Evolutionary conservation across 2,888 invertebrate species (phyloP).

Genomic region (Metacarcinus magister): DNA sequence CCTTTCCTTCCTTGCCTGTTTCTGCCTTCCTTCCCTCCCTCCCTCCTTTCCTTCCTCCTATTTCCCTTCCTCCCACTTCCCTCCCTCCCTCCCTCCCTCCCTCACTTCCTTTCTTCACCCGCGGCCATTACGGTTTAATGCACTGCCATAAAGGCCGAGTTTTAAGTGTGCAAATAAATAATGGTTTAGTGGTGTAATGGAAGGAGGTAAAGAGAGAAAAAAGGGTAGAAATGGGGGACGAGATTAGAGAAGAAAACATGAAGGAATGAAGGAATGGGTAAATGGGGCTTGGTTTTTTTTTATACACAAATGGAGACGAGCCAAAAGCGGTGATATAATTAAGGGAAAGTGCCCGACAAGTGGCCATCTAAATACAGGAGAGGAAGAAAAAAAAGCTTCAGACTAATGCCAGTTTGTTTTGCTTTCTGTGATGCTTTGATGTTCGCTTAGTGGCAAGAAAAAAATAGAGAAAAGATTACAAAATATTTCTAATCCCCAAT

Average conservation of each 20-base stretch:
- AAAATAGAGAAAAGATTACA: too few species aligned
- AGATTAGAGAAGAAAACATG: background rate
- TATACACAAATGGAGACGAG: conserved; percentile 12
- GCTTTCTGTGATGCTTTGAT: too few species aligned
- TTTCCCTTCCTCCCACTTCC: background rate
- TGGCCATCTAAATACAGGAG: background rate
- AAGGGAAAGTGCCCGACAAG: background rate
- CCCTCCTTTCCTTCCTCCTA: too few species aligned
- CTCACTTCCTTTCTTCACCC: background rate
- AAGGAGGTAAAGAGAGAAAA: background rate
- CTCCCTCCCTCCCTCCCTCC: background rate
- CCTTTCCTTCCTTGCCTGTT: background rate
- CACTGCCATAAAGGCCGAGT: conserved; percentile 20
- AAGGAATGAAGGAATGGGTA: background rate
- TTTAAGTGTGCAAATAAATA: conserved; percentile 49
- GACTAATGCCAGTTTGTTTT: too few species aligned
- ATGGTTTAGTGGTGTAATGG: background rate
- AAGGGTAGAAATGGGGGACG: background rate
- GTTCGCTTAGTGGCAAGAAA: too few species aligned
- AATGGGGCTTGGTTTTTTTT: background rate
- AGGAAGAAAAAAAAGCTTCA: too few species aligned
- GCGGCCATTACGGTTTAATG: conserved; percentile 43
- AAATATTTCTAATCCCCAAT: too few species aligned
- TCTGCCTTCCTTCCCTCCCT: background rate
- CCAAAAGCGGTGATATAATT: background rate